Evolutionary conservation across 2,888 invertebrate species (phyloP).

Genomic region (Neoaliturus tenellus): DNA sequence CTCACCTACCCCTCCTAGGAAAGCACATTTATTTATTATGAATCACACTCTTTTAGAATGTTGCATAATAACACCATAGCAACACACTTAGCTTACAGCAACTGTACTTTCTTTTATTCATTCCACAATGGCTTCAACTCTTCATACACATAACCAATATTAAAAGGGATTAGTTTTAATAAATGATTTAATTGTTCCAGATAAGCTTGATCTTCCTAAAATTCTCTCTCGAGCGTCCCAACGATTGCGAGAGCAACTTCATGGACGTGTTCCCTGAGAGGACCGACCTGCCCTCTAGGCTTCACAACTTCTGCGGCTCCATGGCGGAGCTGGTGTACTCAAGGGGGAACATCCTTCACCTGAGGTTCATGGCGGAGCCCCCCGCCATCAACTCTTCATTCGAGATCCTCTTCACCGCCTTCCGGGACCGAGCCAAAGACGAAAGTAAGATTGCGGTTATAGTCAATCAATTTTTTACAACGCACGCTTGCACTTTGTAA

Average conservation of each 20-base stretch:
- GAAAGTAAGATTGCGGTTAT: slow-evolving; percentile 68
- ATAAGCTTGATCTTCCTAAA: slow-evolving; percentile 69
- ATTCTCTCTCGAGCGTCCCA: slow-evolving; percentile 82
- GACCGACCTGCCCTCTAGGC: slow-evolving; percentile 77
- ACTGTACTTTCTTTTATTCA: no score
- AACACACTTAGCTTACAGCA: no score
- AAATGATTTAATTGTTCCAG: no score
- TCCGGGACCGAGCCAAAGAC: slow-evolving; percentile 77
- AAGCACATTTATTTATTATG: no score
- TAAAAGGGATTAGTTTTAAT: no score
- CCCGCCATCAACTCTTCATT: slow-evolving; percentile 81
- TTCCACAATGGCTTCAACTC: no score
- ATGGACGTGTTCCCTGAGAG: slow-evolving; percentile 82
- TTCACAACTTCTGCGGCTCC: slow-evolving; percentile 89
- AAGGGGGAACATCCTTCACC: slow-evolving; percentile 80
- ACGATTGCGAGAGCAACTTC: slow-evolving; percentile 86
- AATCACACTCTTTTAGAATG: no score
- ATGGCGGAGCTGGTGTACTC: slow-evolving; percentile 86
- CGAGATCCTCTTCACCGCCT: slow-evolving; percentile 84
- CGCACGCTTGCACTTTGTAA: no score
- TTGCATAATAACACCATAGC: no score
- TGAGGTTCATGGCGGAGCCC: slow-evolving; percentile 83
- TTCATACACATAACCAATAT: no score
- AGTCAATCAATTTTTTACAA: no score
- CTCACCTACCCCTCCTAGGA: no score